Conservation (phyloP, 2,888 invertebrate species). For the Xestia xanthographa region DNA sequence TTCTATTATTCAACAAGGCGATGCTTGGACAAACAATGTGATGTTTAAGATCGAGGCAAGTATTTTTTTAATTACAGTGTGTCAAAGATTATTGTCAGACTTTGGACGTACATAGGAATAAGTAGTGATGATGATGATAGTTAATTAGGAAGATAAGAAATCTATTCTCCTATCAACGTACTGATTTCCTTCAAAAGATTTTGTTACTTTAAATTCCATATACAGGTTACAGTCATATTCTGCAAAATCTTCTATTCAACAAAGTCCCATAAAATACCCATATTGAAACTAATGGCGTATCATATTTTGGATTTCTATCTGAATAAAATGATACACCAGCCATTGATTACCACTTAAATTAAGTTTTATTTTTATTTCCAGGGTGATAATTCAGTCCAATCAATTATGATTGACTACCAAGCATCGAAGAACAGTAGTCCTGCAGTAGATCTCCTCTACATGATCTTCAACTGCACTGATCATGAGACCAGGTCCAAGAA, state of each 20-base stretch:
- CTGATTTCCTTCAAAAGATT: neutral
- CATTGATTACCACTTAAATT: no score
- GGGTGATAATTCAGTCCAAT: slow-evolving; percentile 63
- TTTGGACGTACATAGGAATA: neutral
- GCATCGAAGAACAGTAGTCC: slow-evolving; percentile 66
- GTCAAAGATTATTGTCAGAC: neutral
- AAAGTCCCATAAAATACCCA: neutral
- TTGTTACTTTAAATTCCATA: neutral
- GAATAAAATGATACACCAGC: neutral
- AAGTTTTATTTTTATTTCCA: slow-evolving; percentile 56
- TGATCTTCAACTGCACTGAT: slow-evolving; percentile 71
- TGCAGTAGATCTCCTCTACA: slow-evolving; percentile 70
- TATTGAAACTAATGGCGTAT: neutral
- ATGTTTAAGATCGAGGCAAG: slow-evolving; percentile 73
- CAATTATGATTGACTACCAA: slow-evolving; percentile 76
- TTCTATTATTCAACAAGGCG: slow-evolving; percentile 75
- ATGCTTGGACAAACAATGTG: slow-evolving; percentile 78
- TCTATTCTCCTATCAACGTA: neutral
- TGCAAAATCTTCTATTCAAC: neutral
- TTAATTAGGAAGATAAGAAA: slow-evolving; percentile 4
- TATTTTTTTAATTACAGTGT: slow-evolving; percentile 2
- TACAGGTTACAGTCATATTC: neutral
- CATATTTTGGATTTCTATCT: neutral
- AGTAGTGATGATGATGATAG: neutral
- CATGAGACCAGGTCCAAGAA: slow-evolving; percentile 67